Evolutionary conservation across 2,888 invertebrate genomes (phyloP).

Genomic region (Andrena trimmerana): DNA sequence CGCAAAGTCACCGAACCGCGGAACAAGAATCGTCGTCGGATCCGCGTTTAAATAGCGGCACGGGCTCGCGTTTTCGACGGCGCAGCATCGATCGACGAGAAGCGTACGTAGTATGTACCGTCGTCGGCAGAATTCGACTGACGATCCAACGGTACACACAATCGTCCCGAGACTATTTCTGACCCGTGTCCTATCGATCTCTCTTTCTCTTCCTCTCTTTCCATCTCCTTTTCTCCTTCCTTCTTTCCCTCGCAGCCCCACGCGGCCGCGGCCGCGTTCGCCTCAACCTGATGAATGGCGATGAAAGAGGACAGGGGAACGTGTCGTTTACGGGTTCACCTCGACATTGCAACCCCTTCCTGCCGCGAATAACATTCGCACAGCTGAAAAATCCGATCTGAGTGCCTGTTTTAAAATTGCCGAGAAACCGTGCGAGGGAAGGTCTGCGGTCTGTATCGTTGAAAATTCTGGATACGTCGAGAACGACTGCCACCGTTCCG

Average conservation of each 20-base stretch:
- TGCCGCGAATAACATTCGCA: not conserved
- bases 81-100: slow-evolving; percentile 60
- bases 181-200: slow-evolving; percentile 68
- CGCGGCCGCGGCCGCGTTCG: slow-evolving; percentile 1
- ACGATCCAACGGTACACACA: slow-evolving; percentile 61
- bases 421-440: not conserved
- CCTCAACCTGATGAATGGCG: slow-evolving; percentile 31
- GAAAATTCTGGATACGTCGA: not conserved
- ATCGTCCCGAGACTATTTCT: slow-evolving; percentile 67
- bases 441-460: not conserved
- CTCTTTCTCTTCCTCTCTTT: slow-evolving; percentile 46
- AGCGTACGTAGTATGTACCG: slow-evolving; percentile 34
- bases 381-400: not conserved
- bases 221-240: slow-evolving; percentile 53
- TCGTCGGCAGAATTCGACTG: slow-evolving; percentile 66
- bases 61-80: slow-evolving; percentile 39
- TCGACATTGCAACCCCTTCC: slow-evolving; percentile 49
- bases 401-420: not conserved
- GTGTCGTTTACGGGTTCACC: slow-evolving; percentile 40
- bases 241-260: slow-evolving; percentile 29
- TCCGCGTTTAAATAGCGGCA: slow-evolving; percentile 49
- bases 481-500: not conserved
- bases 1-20: slow-evolving; percentile 7
- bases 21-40: slow-evolving; percentile 12
- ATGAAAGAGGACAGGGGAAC: slow-evolving; percentile 44